A percentile compares a stretch with the other conserved stretches of the same genome.
These are phyloP conservation scores for Toxonevra muliebris DNA, from an alignment of 2,888 invertebrate species.

Conservation along the genomic window DNA sequence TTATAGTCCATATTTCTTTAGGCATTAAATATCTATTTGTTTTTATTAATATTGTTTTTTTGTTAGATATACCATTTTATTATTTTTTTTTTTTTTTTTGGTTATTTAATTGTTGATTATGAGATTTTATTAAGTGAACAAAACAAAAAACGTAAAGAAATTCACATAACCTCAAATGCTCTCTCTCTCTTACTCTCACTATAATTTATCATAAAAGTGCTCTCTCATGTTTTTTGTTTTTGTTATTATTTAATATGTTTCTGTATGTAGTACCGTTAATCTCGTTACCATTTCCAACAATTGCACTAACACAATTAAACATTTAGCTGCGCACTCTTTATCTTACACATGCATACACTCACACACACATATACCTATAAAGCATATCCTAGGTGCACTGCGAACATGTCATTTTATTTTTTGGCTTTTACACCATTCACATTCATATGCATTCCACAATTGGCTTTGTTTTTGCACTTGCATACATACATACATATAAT, in stretches of 20 bases:
- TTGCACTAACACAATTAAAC: constrained; percentile 4
- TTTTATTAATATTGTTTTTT: background rate
- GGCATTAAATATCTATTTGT: constrained; percentile 46
- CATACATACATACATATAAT: constrained; percentile 9
- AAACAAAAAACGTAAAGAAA: background rate
- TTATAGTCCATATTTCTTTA: constrained; percentile 62
- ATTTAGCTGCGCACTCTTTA: background rate
- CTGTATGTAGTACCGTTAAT: background rate
- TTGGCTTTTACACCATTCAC: no score
- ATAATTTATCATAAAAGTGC: background rate
- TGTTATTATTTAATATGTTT: background rate
- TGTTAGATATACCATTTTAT: background rate
- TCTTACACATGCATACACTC: constrained; percentile 7
- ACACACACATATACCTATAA: constrained; percentile 18
- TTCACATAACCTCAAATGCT: background rate
- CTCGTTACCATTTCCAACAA: background rate
- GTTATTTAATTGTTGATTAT: constrained; percentile 30
- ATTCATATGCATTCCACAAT: background rate
- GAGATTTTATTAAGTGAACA: constrained; percentile 26
- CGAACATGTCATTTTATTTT: constrained; percentile 9
- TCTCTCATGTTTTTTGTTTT: constrained; percentile 3
- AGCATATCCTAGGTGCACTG: constrained; percentile 2
- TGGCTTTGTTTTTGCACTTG: constrained; percentile 2
- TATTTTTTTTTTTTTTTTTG: constrained; percentile 4
- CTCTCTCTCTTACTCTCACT: background rate